Evolutionary conservation across 2,888 invertebrate genomes (phyloP), one percentile per base, ranked within the genome.

Genomic region (Tenthredo livida): DNA sequence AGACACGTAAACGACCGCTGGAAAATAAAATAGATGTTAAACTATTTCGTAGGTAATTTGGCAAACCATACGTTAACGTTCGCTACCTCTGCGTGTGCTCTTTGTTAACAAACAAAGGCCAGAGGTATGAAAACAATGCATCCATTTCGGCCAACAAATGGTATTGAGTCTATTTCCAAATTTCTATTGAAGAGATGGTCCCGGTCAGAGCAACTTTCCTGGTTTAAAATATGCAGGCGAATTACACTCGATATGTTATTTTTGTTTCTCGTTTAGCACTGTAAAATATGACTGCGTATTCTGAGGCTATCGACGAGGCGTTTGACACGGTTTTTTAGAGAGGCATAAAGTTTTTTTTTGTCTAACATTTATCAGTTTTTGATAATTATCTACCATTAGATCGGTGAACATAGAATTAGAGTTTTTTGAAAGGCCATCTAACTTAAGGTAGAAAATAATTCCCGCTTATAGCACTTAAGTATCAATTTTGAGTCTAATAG

Each of bases 21-120:
- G 6, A 67, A 67, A 61, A 61, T 67, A 6, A 67, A 67, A 67
- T 33, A 17, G 6, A 67, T 33, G 6, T 73, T 43, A 17, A 29
- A 70, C 37, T 70, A 70, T 37, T 70, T 33, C 15, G n/a, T 70
- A 61, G 61, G 10, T 12, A 25, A 4, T 2, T 61, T 70, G 2
- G n/a, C 70, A 15, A n/a, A 70, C 37, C 17, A 75, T 75, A 21
- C 47, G 47, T 25, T 75, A 50, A 21, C 47, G 47, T 25, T 75
- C 25, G 25, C 25, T 29, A 29, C 47, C 43, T 73, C 25, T 21
- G 25, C 15, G 75, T 40, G 75, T 47, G 40, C 47, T 21, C 75
- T 75, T 75, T 75, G 43, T 47, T 47, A 29, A 10, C 75, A 6
- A 47, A 75, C 43, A 43, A 75, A 47, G 6, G 75, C 12, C 75